Base-by-base conservation (phyloP, 2,888 invertebrate genomes). In the Trichogramma evanescens region DNA sequence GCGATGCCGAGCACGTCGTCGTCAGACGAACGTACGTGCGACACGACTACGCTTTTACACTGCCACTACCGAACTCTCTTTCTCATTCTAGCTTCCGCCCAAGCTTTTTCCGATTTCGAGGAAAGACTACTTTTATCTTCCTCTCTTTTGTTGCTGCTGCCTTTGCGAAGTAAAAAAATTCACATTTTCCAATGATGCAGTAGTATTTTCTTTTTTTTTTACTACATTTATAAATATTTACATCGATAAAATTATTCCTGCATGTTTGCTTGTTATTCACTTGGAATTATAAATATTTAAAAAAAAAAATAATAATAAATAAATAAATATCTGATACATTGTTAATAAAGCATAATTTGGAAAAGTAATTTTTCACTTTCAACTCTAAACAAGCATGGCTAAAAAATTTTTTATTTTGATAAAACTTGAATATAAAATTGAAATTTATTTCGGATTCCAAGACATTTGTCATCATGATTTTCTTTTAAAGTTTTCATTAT, bases 1-100 rank as follows among this genome's bases (percentile, higher is more conserved):
- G 61, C 68, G 69, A 77, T 75, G 70, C 77, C 65, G 65, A 67
- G 75, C 77, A 76, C 77, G 77, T 76, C 72, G 71, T 72, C 73
- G 73, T 75, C 74, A 76, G 77, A 77, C 77, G 77, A 75, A 75
- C 76, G 77, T 76, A 77, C 76, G 77, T 77, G 77, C 76, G 73
- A 77, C 77, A 77, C 73, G 77, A 77, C 76, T 76, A 77, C 77
- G 77, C 77, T 77, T 77, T 77, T 77, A 77, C 76, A 72, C 72
- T 70, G 66, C 70, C 62, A 45, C n/a, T 45, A 45, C 45, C 8
- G 9, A n/a, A 45, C n/a, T 45, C 45, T 45, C 45, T n/a, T 9
- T 45, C 45, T 45, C 8, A 39, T 41, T 57, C 55, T 62, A 59
- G 6, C 57, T 8, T 10, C 6, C 41, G 7, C 6, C 13, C 9